phyloP scores from a whole-genome alignment of 1,140 invertebrate genomes.

The Drosophila nigromelanica region DNA sequence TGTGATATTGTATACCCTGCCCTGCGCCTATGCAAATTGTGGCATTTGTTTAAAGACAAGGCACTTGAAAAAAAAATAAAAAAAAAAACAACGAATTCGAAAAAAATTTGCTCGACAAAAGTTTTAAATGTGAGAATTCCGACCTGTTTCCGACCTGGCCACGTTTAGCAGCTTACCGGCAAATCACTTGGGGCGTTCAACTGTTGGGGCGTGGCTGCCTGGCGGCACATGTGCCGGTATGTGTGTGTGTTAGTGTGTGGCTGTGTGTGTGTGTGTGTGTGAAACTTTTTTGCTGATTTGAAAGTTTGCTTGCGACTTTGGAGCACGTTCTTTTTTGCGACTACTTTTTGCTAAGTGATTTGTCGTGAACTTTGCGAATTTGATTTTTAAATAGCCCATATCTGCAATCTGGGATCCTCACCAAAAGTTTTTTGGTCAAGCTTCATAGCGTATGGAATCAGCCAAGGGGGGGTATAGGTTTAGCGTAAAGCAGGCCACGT shows the following conservation, averaged over 20 bases:
- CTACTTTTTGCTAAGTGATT: constrained; percentile 74
- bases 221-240: constrained; percentile 24
- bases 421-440: constrained; percentile 28
- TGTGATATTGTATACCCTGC: constrained; percentile 21
- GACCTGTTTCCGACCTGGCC: constrained; percentile 65
- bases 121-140: constrained; percentile 60
- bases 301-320: constrained; percentile 63
- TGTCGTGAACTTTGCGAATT: constrained; percentile 70
- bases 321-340: constrained; percentile 48
- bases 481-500: not conserved
- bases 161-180: constrained; percentile 77
- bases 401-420: constrained; percentile 7
- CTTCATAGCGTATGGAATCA: constrained; percentile 1
- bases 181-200: constrained; percentile 64
- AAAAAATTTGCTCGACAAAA: constrained; percentile 34
- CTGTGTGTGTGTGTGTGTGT: constrained; percentile 7
- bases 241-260: not conserved
- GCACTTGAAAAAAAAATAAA: not conserved
- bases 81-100: not conserved
- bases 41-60: constrained; percentile 58
- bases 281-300: constrained; percentile 53
- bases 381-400: constrained; percentile 56
- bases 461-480: too few species aligned
- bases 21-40: constrained; percentile 53
- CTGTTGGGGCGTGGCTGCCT: constrained; percentile 42